Conservation (phyloP, 2,888 invertebrate genomes). For the Agrochola litura region DNA sequence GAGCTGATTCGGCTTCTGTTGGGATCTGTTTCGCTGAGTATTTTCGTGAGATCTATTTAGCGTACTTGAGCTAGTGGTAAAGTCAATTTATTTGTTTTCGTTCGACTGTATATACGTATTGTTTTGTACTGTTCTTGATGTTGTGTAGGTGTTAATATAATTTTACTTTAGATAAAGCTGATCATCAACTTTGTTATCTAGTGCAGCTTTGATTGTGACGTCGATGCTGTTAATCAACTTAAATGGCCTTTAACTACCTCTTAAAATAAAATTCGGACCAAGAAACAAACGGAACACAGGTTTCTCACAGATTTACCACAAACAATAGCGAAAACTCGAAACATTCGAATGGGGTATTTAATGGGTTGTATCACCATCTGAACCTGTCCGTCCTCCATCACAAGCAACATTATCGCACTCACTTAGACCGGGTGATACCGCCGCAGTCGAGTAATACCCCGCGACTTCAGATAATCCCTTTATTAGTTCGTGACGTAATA, state of each 20-base stretch:
- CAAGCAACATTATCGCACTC: constrained; percentile 15
- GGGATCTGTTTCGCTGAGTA: constrained; percentile 9
- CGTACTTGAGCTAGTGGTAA: neutral
- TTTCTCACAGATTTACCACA: neutral
- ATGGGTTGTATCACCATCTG: neutral
- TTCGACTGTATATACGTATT: neutral
- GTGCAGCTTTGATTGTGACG: neutral
- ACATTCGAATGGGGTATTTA: too few relatives aligned
- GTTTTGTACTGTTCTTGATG: neutral
- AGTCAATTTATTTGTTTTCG: constrained; percentile 18
- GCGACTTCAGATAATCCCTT: constrained; percentile 47
- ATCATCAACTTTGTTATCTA: neutral
- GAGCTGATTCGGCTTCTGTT: constrained; percentile 15
- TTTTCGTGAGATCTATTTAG: constrained; percentile 24
- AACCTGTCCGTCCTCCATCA: constrained; percentile 7
- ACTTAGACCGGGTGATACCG: neutral
- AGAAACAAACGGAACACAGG: neutral
- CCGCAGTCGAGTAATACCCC: neutral
- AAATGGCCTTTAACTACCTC: neutral
- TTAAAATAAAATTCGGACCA: neutral
- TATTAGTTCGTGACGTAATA: constrained; percentile 45
- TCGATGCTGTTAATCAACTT: neutral
- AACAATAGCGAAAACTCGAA: constrained; percentile 11
- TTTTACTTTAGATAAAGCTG: too few relatives aligned
- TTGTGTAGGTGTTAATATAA: neutral